A percentile compares a stretch with the other conserved stretches of the same genome.
phyloP scores from a whole-genome alignment of 2,113 vertebrate species.

The Siphamia tubifer region DNA sequence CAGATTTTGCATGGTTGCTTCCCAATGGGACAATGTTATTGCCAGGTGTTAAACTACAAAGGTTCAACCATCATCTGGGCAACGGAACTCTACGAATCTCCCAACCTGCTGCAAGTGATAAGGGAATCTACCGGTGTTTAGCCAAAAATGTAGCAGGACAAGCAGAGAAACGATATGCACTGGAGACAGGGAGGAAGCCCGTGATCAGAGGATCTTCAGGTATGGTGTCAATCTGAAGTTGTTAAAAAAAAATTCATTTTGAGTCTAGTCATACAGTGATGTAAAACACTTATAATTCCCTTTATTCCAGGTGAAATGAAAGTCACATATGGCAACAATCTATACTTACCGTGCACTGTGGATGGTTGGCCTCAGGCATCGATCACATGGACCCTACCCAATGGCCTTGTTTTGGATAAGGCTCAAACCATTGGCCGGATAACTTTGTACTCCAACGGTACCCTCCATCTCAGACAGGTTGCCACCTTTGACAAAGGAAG shows the following conservation, averaged over 20 bases:
- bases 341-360: slow-evolving; percentile 76
- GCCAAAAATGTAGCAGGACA: slow-evolving; percentile 82
- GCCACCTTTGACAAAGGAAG: slow-evolving; percentile 79
- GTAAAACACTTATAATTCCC: background rate
- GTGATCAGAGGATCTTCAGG: slow-evolving; percentile 73
- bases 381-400: slow-evolving; percentile 81
- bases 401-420: slow-evolving; percentile 75
- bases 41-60: slow-evolving; percentile 70
- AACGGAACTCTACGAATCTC: slow-evolving; percentile 76
- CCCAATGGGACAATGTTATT: slow-evolving; percentile 76
- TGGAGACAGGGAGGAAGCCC: slow-evolving; percentile 79
- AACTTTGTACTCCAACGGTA: slow-evolving; percentile 72
- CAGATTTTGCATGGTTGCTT: slow-evolving; percentile 79
- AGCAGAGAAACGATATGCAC: slow-evolving; percentile 78
- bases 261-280: no score
- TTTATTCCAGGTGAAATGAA: slow-evolving; percentile 66
- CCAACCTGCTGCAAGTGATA: slow-evolving; percentile 65
- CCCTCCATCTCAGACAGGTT: slow-evolving; percentile 74
- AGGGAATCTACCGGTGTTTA: slow-evolving; percentile 80
- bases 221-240: background rate
- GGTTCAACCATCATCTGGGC: slow-evolving; percentile 71
- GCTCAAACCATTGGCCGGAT: slow-evolving; percentile 71
- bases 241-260: no score
- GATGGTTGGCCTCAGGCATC: slow-evolving; percentile 77
- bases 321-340: slow-evolving; percentile 73